A percentile compares a stretch with the other conserved stretches of the same genome.
Conservation (phyloP, 2,113 vertebrate species). For the Probosciger aterrimus region DNA sequence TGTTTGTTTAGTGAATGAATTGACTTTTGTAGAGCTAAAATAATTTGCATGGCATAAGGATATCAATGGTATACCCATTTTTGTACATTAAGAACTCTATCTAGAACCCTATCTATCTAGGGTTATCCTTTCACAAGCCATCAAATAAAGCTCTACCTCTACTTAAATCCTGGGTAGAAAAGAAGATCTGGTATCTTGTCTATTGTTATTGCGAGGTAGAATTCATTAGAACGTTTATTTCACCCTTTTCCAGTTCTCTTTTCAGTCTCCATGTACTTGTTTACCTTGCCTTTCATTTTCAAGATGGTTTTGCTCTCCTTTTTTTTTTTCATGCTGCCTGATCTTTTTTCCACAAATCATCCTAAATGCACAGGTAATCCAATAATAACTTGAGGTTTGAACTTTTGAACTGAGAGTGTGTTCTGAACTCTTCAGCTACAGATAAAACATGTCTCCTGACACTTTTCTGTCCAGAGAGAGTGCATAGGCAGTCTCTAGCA, state of each 20-base stretch:
- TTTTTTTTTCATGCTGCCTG: not conserved
- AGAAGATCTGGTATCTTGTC: not conserved
- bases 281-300: not conserved
- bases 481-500: not conserved
- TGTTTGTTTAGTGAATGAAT: not conserved
- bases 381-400: not conserved
- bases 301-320: not conserved
- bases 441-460: not conserved
- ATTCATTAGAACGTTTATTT: not conserved
- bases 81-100: rapidly evolving
- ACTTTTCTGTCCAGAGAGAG: not conserved
- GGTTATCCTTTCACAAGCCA: not conserved
- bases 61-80: not conserved
- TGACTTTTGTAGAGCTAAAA: not conserved
- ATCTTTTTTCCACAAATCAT: not conserved
- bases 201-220: not conserved
- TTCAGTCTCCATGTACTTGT: not conserved
- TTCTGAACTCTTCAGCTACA: not conserved
- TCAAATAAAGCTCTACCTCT: not conserved
- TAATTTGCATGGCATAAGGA: not conserved
- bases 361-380: not conserved
- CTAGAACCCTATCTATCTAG: not conserved
- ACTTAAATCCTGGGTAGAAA: not conserved
- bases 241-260: not conserved
- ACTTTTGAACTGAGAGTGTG: not conserved